Evolutionary conservation across 2,888 invertebrate genomes (phyloP), one percentile per base, ranked within the genome.

Genomic region (Caenorhabditis zanzibari): DNA sequence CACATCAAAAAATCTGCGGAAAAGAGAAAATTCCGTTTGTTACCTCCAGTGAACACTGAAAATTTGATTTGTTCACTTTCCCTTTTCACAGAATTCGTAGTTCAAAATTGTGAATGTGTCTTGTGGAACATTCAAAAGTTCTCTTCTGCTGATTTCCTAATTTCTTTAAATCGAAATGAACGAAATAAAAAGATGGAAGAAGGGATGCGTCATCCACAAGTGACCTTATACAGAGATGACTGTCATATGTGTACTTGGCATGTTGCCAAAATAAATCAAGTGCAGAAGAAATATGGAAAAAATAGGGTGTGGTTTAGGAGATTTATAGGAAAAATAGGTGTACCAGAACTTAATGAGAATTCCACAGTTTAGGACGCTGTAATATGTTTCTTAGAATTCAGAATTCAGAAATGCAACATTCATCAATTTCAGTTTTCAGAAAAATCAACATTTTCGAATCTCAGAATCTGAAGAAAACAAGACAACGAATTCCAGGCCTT

Each of bases 221-320:
- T 66, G 66, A 66, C 66, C 66, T 66, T 66, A 49, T 49, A 9
- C 64, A 47, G 24, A 54, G 54, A 54, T 32, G 49, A 7, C 19
- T 19, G 19, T 47, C 49, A 64, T 47, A 28, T 32, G 19, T 44
- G 19, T 44, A 66, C 47, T 35, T 66, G 66, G 66, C 66, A 66
- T 66, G 66, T 52, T 66, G 66, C 66, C 66, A 68, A 59, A 44
- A 32, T 61, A 38, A 38, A 38, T 38, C 38, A 7, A 14, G 6
- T 19, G 54, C 2, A 12, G 26, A 26, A 54, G 16, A 38, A 7
- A 32, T 19, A 41, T n/a, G 41, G 41, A 24, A 14, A 32, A 16
- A 26, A 16, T 2, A 32, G 19, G 61, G 47, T 19, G 47, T 47
- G 47, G 47, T 47, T 47, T 19, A 19, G 19, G 19, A n/a, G 10